Percentiles rank a stretch among this genome's conserved stretches.
These are phyloP conservation scores for Malurus elegans DNA, from an alignment of 2,113 vertebrate genomes.

Conservation along the genomic window DNA sequence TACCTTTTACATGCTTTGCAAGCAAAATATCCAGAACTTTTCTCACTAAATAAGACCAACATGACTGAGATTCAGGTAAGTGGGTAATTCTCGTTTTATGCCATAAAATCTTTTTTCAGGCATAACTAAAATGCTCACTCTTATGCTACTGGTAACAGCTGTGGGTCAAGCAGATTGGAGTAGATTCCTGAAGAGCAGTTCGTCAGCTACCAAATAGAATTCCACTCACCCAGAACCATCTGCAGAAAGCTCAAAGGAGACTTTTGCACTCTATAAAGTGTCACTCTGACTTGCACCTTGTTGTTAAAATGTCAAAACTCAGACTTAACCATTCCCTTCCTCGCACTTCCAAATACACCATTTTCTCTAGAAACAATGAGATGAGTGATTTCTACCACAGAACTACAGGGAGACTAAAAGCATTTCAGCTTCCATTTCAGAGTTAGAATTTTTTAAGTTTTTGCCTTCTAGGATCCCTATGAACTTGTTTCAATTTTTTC, in stretches of 20 bases:
- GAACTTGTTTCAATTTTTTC: not conserved
- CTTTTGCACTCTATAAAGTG: not conserved
- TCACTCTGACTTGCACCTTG: not conserved
- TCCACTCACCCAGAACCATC: not conserved
- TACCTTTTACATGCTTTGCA: not conserved
- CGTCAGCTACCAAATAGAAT: not conserved
- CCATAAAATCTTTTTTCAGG: not conserved
- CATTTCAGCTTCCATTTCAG: not conserved
- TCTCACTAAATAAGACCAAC: not conserved
- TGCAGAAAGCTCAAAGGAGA: not conserved
- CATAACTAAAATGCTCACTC: accelerated
- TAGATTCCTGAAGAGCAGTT: not conserved
- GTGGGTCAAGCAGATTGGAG: not conserved
- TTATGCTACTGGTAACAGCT: not conserved
- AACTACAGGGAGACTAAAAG: not conserved
- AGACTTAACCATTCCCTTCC: not conserved
- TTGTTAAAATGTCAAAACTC: not conserved
- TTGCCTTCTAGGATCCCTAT: not conserved
- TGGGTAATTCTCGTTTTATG: not conserved
- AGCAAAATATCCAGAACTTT: not conserved
- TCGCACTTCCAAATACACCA: accelerated
- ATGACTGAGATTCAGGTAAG: not conserved
- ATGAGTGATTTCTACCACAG: not conserved
- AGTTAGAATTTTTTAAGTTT: not conserved
- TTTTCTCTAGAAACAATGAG: not conserved